Conservation (phyloP, 2,888 invertebrate species). For the Hirtodrosophila confusa region DNA sequence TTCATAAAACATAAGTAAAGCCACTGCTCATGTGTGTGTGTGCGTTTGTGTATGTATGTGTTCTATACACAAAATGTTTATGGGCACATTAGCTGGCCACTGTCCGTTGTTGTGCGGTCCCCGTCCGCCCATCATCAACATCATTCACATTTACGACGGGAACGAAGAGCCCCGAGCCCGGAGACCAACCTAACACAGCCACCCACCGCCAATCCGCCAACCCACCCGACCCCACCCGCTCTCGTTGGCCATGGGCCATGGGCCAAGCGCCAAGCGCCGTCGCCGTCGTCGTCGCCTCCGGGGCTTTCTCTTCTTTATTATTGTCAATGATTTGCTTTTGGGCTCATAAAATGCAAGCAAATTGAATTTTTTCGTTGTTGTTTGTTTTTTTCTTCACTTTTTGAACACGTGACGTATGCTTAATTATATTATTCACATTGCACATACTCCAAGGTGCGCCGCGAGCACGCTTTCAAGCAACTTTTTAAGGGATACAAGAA, state of each 20-base stretch:
- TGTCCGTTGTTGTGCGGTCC: slow-evolving; percentile 61
- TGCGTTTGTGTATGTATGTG: background rate
- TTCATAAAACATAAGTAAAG: slow-evolving; percentile 53
- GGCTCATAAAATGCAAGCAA: slow-evolving; percentile 73
- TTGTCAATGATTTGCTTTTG: slow-evolving; percentile 78
- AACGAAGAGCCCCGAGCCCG: slow-evolving; percentile 8
- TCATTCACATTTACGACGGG: slow-evolving; percentile 75
- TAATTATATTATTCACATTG: slow-evolving; percentile 50
- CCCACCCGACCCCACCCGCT: slow-evolving; percentile 13
- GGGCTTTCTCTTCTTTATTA: slow-evolving; percentile 59
- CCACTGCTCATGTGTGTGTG: slow-evolving; percentile 14
- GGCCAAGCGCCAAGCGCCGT: slow-evolving; percentile 36
- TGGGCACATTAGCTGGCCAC: slow-evolving; percentile 70
- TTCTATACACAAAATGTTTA: slow-evolving; percentile 65
- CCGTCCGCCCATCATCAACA: slow-evolving; percentile 66
- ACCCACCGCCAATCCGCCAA: background rate
- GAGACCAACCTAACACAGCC: slow-evolving; percentile 4
- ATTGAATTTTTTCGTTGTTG: slow-evolving; percentile 67
- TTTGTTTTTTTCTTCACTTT: background rate
- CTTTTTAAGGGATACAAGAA: background rate
- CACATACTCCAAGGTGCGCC: slow-evolving; percentile 43
- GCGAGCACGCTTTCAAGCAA: slow-evolving; percentile 7
- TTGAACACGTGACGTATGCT: slow-evolving; percentile 54
- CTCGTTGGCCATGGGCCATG: slow-evolving; percentile 45
- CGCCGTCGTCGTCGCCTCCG: slow-evolving; percentile 15